Conservation (phyloP, 2,888 invertebrate species). For the Drosophila demipolita region DNA sequence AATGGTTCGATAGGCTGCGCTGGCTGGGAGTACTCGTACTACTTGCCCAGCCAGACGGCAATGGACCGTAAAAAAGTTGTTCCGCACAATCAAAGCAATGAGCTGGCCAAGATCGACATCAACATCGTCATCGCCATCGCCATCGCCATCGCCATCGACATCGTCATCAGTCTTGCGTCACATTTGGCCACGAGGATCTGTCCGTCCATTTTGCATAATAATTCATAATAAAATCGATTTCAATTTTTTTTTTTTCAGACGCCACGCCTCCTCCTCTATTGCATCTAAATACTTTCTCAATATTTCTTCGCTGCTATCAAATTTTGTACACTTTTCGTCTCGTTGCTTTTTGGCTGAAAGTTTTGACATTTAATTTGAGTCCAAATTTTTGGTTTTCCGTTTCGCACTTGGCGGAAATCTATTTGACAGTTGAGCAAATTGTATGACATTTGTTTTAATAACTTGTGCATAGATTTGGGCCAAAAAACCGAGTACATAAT, state of each 20-base stretch:
- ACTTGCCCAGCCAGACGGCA: slow-evolving; percentile 20
- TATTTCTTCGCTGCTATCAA: slow-evolving; percentile 8
- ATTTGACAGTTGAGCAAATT: slow-evolving; percentile 38
- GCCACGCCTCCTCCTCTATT: slow-evolving; percentile 4
- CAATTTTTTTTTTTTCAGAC: slow-evolving; percentile 14
- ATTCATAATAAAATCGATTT: slow-evolving; percentile 37
- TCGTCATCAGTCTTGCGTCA: slow-evolving; percentile 41
- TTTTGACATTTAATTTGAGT: slow-evolving; percentile 35
- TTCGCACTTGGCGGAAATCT: slow-evolving; percentile 36
- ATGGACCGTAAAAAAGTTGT: slow-evolving; percentile 56
- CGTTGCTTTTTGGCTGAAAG: slow-evolving; percentile 26
- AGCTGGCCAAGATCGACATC: slow-evolving; percentile 29
- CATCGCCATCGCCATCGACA: slow-evolving; percentile 1
- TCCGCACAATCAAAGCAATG: slow-evolving; percentile 37
- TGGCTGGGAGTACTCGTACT: slow-evolving; percentile 21
- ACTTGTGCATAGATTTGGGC: slow-evolving; percentile 1
- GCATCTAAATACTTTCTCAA: slow-evolving; percentile 1
- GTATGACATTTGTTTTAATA: slow-evolving; percentile 29
- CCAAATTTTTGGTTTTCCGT: slow-evolving; percentile 11
- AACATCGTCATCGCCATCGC: not conserved
- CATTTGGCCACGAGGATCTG: slow-evolving; percentile 27
- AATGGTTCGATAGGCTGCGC: slow-evolving; percentile 64
- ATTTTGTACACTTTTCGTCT: slow-evolving; percentile 25
- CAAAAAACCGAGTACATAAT: slow-evolving; percentile 8
- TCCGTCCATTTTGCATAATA: slow-evolving; percentile 41